Conservation (phyloP, 2,888 invertebrate genomes). For the Spodoptera exigua region DNA sequence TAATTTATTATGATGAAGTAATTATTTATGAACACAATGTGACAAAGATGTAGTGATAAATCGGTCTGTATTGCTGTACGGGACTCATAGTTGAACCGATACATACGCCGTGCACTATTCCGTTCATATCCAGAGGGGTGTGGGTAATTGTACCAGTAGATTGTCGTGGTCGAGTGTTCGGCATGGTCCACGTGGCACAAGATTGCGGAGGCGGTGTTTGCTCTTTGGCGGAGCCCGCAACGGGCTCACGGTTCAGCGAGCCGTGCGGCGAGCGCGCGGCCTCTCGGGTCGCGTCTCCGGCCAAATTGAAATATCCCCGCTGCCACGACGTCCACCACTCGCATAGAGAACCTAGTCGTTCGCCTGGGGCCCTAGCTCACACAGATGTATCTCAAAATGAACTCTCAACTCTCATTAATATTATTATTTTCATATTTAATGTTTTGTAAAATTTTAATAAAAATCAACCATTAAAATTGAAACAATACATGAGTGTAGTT, state of each 20-base stretch:
- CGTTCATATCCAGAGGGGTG: slow-evolving; percentile 61
- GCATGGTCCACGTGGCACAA: slow-evolving; percentile 87
- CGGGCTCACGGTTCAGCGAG: slow-evolving; percentile 88
- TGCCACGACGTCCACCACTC: slow-evolving; percentile 72
- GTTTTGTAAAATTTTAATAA: not conserved
- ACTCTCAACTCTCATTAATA: slow-evolving; percentile 31
- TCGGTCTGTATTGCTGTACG: slow-evolving; percentile 11
- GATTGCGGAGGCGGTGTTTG: slow-evolving; percentile 88
- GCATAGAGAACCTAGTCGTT: slow-evolving; percentile 61
- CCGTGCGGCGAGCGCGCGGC: slow-evolving; percentile 83
- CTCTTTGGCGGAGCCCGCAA: slow-evolving; percentile 87
- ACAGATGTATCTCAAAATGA: slow-evolving; percentile 60
- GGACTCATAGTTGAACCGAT: slow-evolving; percentile 36
- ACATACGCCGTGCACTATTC: slow-evolving; percentile 43
- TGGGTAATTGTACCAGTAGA: slow-evolving; percentile 83
- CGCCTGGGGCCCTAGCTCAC: slow-evolving; percentile 60
- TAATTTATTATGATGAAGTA: slow-evolving; percentile 26
- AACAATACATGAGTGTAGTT: slow-evolving; percentile 20
- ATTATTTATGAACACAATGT: slow-evolving; percentile 8
- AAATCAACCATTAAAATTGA: slow-evolving; percentile 3
- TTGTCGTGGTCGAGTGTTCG: slow-evolving; percentile 84
- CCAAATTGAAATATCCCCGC: slow-evolving; percentile 88
- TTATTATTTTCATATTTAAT: not conserved
- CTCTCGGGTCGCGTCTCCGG: slow-evolving; percentile 87
- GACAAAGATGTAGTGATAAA: slow-evolving; percentile 3